Conservation (phyloP, 2,888 invertebrate species). For the Copidosoma aretas region DNA sequence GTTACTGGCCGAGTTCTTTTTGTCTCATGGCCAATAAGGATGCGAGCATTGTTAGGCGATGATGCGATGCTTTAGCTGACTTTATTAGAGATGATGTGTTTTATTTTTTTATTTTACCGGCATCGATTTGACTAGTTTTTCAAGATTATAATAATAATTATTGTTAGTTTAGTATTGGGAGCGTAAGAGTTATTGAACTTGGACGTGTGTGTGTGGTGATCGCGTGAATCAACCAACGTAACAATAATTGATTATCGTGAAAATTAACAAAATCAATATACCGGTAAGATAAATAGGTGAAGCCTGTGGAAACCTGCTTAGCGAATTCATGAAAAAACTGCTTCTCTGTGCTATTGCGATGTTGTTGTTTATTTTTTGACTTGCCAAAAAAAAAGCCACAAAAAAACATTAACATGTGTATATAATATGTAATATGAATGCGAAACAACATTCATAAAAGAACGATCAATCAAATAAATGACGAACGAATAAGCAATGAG, state of each 20-base stretch:
- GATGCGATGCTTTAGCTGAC: too few species aligned
- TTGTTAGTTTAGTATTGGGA: too few species aligned
- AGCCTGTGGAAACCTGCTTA: slow-evolving; percentile 14
- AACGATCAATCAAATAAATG: slow-evolving; percentile 53
- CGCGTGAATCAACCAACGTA: too few species aligned
- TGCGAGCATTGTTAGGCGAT: too few species aligned
- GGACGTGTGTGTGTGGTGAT: too few species aligned
- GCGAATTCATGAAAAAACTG: slow-evolving; percentile 21
- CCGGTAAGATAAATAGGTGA: slow-evolving; percentile 6
- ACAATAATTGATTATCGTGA: too few species aligned
- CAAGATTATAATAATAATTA: too few species aligned
- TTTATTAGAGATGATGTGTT: too few species aligned
- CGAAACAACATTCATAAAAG: slow-evolving; percentile 33
- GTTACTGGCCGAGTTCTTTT: too few species aligned
- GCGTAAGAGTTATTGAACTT: too few species aligned
- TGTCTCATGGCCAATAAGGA: too few species aligned
- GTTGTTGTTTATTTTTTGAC: slow-evolving; percentile 20
- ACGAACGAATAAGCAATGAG: slow-evolving; percentile 30
- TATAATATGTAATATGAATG: slow-evolving; percentile 11
- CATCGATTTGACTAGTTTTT: neutral
- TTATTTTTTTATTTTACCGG: neutral
- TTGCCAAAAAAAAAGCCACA: slow-evolving; percentile 28
- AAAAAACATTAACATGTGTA: slow-evolving; percentile 24
- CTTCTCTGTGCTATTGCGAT: slow-evolving; percentile 22
- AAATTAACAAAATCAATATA: slow-evolving; percentile 2